Base-by-base conservation (phyloP, 2,113 vertebrate genomes). In the Pyrgilauda ruficollis region DNA sequence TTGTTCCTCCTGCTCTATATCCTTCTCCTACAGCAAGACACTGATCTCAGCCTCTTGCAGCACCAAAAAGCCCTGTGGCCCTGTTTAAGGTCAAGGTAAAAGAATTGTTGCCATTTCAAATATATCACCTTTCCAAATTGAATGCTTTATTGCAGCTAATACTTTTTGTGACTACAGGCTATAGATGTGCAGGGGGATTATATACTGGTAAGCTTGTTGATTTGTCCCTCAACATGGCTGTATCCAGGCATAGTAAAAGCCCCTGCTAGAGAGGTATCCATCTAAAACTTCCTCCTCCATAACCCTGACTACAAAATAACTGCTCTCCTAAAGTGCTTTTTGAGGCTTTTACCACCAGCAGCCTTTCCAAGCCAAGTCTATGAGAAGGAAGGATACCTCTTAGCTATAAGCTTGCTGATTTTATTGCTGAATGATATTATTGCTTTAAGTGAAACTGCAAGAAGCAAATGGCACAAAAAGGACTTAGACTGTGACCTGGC, bases 371-470 rank as follows among this genome's bases (percentile, higher is more conserved):
- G 74, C 30, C 49, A 69, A 86, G 59, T 28, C 67, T 8, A 0
- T 35, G 79, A 88, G 58, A 84, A 73, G 49, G 68, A 86, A 89
- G 27, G 59, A 61, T 62, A 78, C 27, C 46, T 94, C 68, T 69
- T 78, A 80, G 72, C 61, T 84, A 63, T 53, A 72, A 82, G 35
- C 69, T 95, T 87, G 87, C 75, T 87, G 81, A 52, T 91, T 91
- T 94, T 94, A 95, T 94, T 95, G 91, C 95, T 93, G 78, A 94
- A 90, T 95, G 66, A 53, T 52, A 77, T 88, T 93, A 96, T 95
- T 90, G 84, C 93, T 94, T 78, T 64, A 61, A 46, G 75, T 89
- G 59, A 92, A 91, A 93, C 73, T n/a, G 43, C 27, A 50, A 90
- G 76, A 88, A 95, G 92, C 77, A 84, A 87, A 92, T 95, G 91